Percentiles rank a stretch among this genome's conserved stretches.
These are phyloP conservation scores for Odiellus spinosus DNA, from an alignment of 2,888 invertebrate species.

Conservation along the genomic window DNA sequence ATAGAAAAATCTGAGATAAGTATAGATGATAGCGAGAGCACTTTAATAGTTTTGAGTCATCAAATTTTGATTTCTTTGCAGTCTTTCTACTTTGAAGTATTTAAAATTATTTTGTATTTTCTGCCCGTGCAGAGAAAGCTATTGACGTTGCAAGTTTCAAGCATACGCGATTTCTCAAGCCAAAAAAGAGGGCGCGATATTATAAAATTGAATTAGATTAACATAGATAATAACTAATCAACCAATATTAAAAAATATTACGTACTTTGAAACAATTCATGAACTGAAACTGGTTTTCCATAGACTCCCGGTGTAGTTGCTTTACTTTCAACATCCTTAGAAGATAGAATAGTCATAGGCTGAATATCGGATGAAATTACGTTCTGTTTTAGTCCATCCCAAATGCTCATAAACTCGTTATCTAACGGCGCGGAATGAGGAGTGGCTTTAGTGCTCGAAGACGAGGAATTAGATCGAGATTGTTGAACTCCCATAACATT, in stretches of 20 bases:
- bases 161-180: too few relatives aligned
- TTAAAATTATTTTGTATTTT: too few relatives aligned
- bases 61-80: too few relatives aligned
- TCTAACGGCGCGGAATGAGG: conserved; percentile 2
- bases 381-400: conserved; percentile 10
- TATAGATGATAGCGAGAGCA: too few relatives aligned
- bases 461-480: not conserved
- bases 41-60: too few relatives aligned
- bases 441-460: not conserved
- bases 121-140: too few relatives aligned
- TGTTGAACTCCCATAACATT: not conserved
- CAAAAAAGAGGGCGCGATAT: too few relatives aligned
- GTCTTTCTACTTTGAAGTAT: too few relatives aligned
- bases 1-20: too few relatives aligned
- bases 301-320: conserved; percentile 1
- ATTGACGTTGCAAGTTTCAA: too few relatives aligned
- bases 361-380: conserved; percentile 2
- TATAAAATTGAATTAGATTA: too few relatives aligned
- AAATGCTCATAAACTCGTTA: conserved; percentile 6
- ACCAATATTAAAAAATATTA: not conserved
- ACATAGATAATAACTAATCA: not conserved
- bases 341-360: not conserved
- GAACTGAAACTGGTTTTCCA: conserved; percentile 10
- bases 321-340: too few relatives aligned
- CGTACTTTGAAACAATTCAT: conserved; percentile 13